A percentile compares a stretch with the other conserved stretches of the same genome.
phyloP scores from a whole-genome alignment of 64 coral and sea anemone genomes.

The Montipora sp. region DNA sequence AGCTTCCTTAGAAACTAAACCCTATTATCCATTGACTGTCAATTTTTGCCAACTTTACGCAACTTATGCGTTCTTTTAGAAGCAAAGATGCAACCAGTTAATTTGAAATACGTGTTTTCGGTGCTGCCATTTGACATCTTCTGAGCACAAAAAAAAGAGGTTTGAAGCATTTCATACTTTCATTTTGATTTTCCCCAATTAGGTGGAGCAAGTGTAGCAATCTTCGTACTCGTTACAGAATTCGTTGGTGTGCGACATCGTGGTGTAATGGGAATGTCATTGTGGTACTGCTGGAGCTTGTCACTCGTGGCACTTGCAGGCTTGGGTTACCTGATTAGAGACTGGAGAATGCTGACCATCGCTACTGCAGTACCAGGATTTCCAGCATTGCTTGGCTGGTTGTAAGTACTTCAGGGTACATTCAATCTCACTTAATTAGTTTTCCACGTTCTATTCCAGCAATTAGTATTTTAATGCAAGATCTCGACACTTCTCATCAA shows the following conservation, averaged over 20 bases:
- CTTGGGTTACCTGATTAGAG: conserved; percentile 64
- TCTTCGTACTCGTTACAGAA: conserved; percentile 73
- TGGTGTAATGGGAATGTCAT: conserved; percentile 56
- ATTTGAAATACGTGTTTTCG: too few relatives aligned
- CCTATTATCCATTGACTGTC: too few relatives aligned
- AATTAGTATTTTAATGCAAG: too few relatives aligned
- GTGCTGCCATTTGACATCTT: too few relatives aligned
- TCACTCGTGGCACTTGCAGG: conserved; percentile 43
- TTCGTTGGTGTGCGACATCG: conserved; percentile 75
- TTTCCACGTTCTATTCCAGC: too few relatives aligned
- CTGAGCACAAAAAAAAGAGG: too few relatives aligned
- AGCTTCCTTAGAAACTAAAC: too few relatives aligned
- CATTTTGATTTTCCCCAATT: neutral
- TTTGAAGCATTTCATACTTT: neutral
- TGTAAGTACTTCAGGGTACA: conserved; percentile 25
- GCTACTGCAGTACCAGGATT: conserved; percentile 58
- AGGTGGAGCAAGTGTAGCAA: conserved; percentile 32
- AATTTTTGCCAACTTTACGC: too few relatives aligned
- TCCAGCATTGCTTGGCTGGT: conserved; percentile 65
- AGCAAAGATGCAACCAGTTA: too few relatives aligned
- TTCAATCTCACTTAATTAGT: too few relatives aligned
- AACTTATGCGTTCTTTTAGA: too few relatives aligned
- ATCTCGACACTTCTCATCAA: too few relatives aligned
- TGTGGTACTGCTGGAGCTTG: conserved; percentile 72
- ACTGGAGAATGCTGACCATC: conserved; percentile 71